Conservation (phyloP, 2,888 invertebrate species). For the Eupithecia centaureata region DNA sequence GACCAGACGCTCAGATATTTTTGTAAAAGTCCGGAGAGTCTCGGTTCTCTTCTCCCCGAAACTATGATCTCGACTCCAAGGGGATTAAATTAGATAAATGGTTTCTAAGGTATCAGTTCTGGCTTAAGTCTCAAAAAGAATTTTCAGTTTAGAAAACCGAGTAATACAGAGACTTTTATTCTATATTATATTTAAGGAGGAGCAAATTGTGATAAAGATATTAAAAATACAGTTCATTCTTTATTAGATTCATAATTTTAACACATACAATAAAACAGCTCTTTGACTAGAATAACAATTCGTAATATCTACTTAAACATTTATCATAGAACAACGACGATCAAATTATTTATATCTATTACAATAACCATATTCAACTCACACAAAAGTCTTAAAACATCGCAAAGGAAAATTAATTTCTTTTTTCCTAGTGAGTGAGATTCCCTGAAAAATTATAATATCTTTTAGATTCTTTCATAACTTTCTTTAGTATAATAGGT, state of each 20-base stretch:
- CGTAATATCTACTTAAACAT: slow-evolving; percentile 67
- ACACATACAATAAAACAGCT: slow-evolving; percentile 73
- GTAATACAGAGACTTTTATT: too few species aligned
- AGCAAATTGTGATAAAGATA: not conserved
- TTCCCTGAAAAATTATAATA: slow-evolving; percentile 4
- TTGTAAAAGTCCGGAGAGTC: too few species aligned
- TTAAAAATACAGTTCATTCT: slow-evolving; percentile 38
- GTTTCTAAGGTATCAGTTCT: too few species aligned
- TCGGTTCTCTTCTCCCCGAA: too few species aligned
- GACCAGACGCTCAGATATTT: too few species aligned
- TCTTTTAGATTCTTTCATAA: not conserved
- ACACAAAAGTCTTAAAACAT: slow-evolving; percentile 26
- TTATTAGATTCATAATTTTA: slow-evolving; percentile 55
- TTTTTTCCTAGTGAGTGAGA: slow-evolving; percentile 6
- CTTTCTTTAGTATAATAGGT: not conserved
- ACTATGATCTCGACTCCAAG: too few species aligned
- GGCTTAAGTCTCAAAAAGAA: too few species aligned
- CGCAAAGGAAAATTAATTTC: slow-evolving; percentile 23
- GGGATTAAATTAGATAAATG: too few species aligned
- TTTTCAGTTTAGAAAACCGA: too few species aligned
- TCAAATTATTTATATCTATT: slow-evolving; percentile 52
- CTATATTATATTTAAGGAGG: too few species aligned
- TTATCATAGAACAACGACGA: slow-evolving; percentile 73
- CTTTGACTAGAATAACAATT: slow-evolving; percentile 80
- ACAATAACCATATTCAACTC: slow-evolving; percentile 25